phyloP scores from a whole-genome alignment of 2,797 vertebrate species.

The Muscicapa striata region DNA sequence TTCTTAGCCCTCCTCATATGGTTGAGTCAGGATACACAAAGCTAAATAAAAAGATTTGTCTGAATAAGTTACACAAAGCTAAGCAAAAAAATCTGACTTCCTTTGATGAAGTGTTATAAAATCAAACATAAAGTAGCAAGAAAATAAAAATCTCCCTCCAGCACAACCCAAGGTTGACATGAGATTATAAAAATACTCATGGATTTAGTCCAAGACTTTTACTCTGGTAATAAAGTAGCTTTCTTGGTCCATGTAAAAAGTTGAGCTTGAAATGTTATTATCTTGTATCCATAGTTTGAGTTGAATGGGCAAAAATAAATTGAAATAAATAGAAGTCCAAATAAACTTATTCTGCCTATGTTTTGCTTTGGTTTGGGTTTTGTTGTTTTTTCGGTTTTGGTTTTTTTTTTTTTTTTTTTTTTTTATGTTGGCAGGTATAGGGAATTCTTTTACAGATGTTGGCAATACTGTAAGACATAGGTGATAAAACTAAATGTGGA shows the following conservation, averaged over 20 bases:
- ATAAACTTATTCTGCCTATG: not conserved
- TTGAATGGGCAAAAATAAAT: not conserved
- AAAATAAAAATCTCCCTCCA: not conserved
- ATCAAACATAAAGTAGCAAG: not conserved
- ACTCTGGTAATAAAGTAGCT: not conserved
- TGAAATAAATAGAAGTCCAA: not conserved
- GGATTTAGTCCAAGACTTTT: not conserved
- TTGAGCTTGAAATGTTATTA: not conserved
- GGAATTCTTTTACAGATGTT: conserved; percentile 26
- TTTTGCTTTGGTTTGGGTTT: not conserved
- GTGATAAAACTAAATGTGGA: conserved; percentile 28
- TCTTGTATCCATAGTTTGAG: not conserved
- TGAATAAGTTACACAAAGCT: not conserved
- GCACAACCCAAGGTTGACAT: not conserved
- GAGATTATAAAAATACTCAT: not conserved
- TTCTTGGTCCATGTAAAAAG: not conserved
- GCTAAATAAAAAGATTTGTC: not conserved
- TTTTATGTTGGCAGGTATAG: not conserved
- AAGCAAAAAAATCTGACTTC: not conserved
- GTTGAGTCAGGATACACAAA: not conserved
- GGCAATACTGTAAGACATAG: not conserved
- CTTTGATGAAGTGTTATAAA: not conserved
- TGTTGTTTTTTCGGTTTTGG: no score
- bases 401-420: no score
- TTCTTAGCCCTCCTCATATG: not conserved